Base-by-base conservation (phyloP, 1,140 invertebrate genomes). In the Drosophila murphyi region DNA sequence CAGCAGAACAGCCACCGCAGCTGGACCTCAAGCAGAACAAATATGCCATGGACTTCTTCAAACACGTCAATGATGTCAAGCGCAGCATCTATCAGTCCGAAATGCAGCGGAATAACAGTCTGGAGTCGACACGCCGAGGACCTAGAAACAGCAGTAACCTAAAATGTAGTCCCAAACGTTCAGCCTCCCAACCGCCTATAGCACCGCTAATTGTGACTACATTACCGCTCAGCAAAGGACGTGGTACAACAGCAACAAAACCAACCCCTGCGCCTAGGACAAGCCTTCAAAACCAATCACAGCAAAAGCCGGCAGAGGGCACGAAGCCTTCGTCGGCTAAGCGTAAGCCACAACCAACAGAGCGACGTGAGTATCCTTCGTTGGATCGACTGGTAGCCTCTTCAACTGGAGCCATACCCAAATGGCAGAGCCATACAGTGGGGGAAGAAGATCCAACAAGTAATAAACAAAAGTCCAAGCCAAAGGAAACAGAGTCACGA, bases 41-140 rank as follows among this genome's bases (percentile, higher is more conserved):
- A 51, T 92, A 92, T 29, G 92, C 92, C 0, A 82, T 92, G 70
- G 92, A 92, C 43, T 92, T 92, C 41, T 92, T 92, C 20, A 92
- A 92, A 55, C 92, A 92, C 68, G 90, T 92, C 0, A 92, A 91
- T 45, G 92, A 92, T 77, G 92, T 92, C 0, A 92, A 92, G 60
- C 85, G 91, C 3, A 91, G 91, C 55, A 92, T 91, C n/a, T 92
- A 92, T 52, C 90, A 92, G 12, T 90, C 91, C 0, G 91, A 92
- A 60, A 90, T 91, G 83, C 81, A 92, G 50, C 72, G 91, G 35
- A 91, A 90, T 57, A 80, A 85, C 45, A 77, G 87, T 32, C 28
- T 90, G 39, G 83, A 90, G 47, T 89, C 85, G 3, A 55, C 71
- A 5, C 61, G 86, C 0, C 64, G 76, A 4, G 51, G 47, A 4